Percentiles rank a stretch among this genome's conserved stretches.
Conservation (phyloP, 2,888 invertebrate species). For the Cheilosia soror region DNA sequence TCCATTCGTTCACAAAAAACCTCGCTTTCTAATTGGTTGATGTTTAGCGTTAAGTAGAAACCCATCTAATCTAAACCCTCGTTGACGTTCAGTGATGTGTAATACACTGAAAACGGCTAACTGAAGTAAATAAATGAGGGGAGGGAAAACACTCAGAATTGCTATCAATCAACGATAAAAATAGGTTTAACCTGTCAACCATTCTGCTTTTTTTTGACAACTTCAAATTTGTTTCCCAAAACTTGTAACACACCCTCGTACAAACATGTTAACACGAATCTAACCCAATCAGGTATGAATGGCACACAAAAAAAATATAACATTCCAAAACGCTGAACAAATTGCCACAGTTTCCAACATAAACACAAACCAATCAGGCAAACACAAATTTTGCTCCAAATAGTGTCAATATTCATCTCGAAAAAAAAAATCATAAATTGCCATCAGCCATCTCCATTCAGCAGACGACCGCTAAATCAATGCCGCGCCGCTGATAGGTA, state of each 20-base stretch:
- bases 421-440: conserved; percentile 61
- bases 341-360: conserved; percentile 58
- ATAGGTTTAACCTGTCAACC: neutral
- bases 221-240: conserved; percentile 16
- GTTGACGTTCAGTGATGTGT: neutral
- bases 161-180: conserved; percentile 45
- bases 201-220: neutral
- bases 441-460: conserved; percentile 74
- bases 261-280: conserved; percentile 58
- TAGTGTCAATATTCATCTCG: conserved; percentile 61
- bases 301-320: conserved; percentile 24
- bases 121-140: neutral
- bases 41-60: too few relatives aligned
- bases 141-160: neutral
- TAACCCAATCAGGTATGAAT: conserved; percentile 48
- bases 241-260: conserved; percentile 53
- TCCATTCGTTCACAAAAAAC: too few relatives aligned
- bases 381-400: conserved; percentile 48
- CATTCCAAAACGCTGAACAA: conserved; percentile 15
- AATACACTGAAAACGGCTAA: neutral
- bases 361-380: conserved; percentile 70
- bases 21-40: too few relatives aligned
- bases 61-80: too few relatives aligned
- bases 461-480: conserved; percentile 71
- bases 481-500: conserved; percentile 68